Percentiles rank a stretch among this genome's conserved stretches.
These are phyloP conservation scores for Thryonomys swinderianus DNA, from an alignment of 2,113 vertebrate genomes.

Conservation along the genomic window DNA sequence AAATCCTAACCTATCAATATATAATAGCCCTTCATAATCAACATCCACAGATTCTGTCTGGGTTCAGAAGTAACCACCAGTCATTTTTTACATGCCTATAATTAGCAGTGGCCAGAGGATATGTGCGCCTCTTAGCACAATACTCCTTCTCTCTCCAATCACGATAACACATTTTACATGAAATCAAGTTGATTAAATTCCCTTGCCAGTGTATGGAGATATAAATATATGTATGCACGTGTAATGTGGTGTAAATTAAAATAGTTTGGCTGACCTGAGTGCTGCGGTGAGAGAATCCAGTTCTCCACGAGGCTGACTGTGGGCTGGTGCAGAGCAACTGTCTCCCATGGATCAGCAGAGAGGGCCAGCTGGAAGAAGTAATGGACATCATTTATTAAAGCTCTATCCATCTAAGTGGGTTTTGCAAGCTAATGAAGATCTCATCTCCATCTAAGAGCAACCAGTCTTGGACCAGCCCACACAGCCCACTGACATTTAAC, in stretches of 20 bases:
- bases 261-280: slow-evolving; percentile 75
- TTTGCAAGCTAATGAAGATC: slow-evolving; percentile 11
- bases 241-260: slow-evolving; percentile 73
- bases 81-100: slow-evolving; percentile 77
- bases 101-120: slow-evolving; percentile 84
- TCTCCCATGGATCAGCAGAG: slow-evolving; percentile 54
- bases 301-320: slow-evolving; percentile 52
- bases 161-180: slow-evolving; percentile 69
- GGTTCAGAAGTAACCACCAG: slow-evolving; percentile 78
- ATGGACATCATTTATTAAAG: slow-evolving; percentile 61
- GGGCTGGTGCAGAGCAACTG: not conserved
- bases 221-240: slow-evolving; percentile 68
- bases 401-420: not conserved
- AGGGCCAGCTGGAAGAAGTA: not conserved
- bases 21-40: slow-evolving; percentile 87
- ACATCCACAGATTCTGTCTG: slow-evolving; percentile 82
- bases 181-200: slow-evolving; percentile 80
- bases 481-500: not conserved
- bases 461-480: not conserved
- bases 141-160: slow-evolving; percentile 25
- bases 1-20: slow-evolving; percentile 89
- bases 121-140: slow-evolving; percentile 58
- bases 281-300: slow-evolving; percentile 62
- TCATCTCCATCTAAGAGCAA: slow-evolving; percentile 45
- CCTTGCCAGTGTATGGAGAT: slow-evolving; percentile 50